phyloP scores from a whole-genome alignment of 35 echinoderm and acorn worm genomes.

The Amphiura filiformis region DNA sequence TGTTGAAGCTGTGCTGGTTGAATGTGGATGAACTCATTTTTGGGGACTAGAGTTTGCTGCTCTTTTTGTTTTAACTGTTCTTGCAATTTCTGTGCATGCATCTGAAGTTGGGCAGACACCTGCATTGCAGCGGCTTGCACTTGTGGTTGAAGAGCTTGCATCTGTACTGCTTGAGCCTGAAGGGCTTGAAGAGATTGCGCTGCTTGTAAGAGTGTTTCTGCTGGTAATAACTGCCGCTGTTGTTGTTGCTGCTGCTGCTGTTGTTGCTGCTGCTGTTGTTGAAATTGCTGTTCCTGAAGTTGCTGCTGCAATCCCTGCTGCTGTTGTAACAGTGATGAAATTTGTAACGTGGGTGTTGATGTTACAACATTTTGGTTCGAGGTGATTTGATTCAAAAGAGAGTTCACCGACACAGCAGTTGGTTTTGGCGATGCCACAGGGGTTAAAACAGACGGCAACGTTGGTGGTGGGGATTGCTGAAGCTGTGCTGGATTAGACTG shows the following conservation, averaged over 20 bases:
- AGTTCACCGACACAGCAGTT: not conserved
- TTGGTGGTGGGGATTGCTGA: not conserved
- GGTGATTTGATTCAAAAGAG: not conserved
- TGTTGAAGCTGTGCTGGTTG: not conserved
- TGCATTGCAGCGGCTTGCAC: not conserved
- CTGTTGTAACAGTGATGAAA: not conserved
- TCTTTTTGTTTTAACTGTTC: not conserved
- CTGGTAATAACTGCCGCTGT: not conserved
- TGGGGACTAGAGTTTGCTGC: too few relatives aligned
- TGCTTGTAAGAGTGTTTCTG: not conserved
- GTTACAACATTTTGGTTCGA: not conserved
- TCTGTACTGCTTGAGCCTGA: not conserved
- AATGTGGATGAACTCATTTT: too few relatives aligned
- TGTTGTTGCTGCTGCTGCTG: not conserved
- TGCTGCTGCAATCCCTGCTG: not conserved
- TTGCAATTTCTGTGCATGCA: not conserved
- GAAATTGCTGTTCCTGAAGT: not conserved
- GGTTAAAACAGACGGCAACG: not conserved
- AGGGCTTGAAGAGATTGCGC: not conserved
- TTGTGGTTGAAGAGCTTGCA: slow-evolving; percentile 3
- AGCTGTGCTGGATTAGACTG: too few relatives aligned
- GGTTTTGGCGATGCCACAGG: not conserved
- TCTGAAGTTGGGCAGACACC: not conserved
- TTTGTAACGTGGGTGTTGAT: not conserved
- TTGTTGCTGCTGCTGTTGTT: not conserved